Conservation (phyloP, 2,888 invertebrate genomes). For the Napeogenes inachia region DNA sequence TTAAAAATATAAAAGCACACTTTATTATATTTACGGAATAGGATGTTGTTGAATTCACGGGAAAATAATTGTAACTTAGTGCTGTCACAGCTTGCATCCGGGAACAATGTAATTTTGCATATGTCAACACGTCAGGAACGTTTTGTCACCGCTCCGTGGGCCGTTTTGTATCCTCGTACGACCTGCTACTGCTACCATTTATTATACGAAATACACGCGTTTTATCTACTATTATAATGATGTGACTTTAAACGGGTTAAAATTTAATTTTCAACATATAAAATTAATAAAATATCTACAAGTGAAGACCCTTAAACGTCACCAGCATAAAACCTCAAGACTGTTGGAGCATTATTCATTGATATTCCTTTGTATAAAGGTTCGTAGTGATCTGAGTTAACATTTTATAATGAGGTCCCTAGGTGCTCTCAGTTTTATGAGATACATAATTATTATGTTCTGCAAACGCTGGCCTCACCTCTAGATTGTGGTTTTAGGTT, state of each 20-base stretch:
- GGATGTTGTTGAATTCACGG: slow-evolving; percentile 16
- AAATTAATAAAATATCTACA: too few species aligned
- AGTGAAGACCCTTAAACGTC: too few species aligned
- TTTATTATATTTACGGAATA: background rate
- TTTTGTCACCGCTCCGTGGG: slow-evolving; percentile 32
- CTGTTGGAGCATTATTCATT: slow-evolving; percentile 5
- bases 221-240: slow-evolving; percentile 4
- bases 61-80: slow-evolving; percentile 35
- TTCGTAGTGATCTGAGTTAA: slow-evolving; percentile 44
- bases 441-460: background rate
- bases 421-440: slow-evolving; percentile 39
- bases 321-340: background rate
- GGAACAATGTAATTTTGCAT: slow-evolving; percentile 57
- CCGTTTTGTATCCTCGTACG: slow-evolving; percentile 21
- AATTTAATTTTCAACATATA: too few species aligned
- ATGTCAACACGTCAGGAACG: slow-evolving; percentile 51
- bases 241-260: background rate
- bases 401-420: slow-evolving; percentile 64
- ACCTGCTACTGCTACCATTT: slow-evolving; percentile 23
- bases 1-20: background rate
- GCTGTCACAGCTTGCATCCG: slow-evolving; percentile 32
- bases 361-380: slow-evolving; percentile 21
- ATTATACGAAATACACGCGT: slow-evolving; percentile 18
- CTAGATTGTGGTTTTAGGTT: too few species aligned
- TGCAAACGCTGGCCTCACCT: background rate